Conservation (phyloP, 2,113 vertebrate genomes). For the Bufo bufo region DNA sequence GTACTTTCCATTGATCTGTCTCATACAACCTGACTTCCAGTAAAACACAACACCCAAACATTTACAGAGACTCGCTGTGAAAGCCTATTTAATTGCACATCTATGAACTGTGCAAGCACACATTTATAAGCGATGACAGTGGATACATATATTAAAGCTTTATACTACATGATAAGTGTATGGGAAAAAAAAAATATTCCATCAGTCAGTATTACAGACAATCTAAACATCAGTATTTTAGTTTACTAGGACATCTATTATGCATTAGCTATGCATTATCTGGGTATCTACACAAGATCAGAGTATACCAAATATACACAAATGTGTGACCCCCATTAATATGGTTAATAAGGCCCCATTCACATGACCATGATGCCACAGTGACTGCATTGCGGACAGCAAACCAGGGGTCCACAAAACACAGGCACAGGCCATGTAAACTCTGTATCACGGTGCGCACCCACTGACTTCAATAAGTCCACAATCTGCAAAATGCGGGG, state of each 20-base stretch:
- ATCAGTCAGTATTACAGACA: too few species aligned
- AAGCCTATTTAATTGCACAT: background rate
- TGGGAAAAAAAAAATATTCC: too few species aligned
- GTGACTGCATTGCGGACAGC: too few species aligned
- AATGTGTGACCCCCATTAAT: too few species aligned
- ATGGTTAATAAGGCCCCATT: too few species aligned
- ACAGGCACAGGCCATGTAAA: too few species aligned
- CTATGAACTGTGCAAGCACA: background rate
- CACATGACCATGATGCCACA: too few species aligned
- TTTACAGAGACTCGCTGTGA: background rate
- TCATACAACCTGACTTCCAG: background rate
- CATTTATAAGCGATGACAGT: background rate
- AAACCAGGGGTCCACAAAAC: too few species aligned
- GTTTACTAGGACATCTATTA: background rate
- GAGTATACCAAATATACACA: background rate
- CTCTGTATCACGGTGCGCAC: too few species aligned
- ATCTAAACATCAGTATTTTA: background rate
- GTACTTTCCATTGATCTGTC: conserved; percentile 39
- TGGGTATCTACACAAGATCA: background rate
- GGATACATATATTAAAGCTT: background rate
- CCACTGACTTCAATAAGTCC: too few species aligned
- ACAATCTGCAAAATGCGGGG: too few species aligned
- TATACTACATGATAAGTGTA: too few species aligned
- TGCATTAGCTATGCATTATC: background rate
- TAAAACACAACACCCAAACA: background rate